phyloP scores from a whole-genome alignment of 2,113 vertebrate genomes.

The Neotoma lepida region DNA sequence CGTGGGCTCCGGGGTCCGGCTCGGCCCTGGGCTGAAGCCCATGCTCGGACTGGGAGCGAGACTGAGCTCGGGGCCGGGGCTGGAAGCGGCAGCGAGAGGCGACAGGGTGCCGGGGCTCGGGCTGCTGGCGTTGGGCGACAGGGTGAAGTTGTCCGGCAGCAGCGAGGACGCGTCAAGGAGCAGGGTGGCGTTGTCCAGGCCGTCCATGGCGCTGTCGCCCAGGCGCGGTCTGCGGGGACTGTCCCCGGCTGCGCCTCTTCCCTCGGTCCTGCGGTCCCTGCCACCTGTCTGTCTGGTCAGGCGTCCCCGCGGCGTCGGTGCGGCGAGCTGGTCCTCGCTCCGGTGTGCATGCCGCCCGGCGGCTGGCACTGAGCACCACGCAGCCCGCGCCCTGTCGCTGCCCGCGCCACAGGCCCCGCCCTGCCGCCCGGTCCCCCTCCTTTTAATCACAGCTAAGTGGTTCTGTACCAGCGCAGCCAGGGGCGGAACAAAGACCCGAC shows the following conservation, averaged over 20 bases:
- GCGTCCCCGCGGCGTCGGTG: background rate
- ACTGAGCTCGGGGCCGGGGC: background rate
- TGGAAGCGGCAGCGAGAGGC: background rate
- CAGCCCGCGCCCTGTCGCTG: background rate
- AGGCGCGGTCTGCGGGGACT: background rate
- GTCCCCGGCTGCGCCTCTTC: background rate
- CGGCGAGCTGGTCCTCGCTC: background rate
- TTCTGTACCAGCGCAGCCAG: constrained; percentile 59
- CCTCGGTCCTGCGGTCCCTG: background rate
- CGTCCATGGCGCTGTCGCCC: constrained; percentile 63
- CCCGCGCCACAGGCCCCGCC: constrained; percentile 51
- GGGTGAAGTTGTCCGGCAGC: constrained; percentile 53
- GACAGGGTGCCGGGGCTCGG: background rate
- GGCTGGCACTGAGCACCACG: background rate
- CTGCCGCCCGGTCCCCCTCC: constrained; percentile 58
- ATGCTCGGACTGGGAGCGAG: background rate
- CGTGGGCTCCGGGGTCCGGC: background rate
- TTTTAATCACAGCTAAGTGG: constrained; percentile 73
- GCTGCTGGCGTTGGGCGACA: constrained; percentile 26
- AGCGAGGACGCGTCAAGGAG: background rate
- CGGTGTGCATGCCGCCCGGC: background rate
- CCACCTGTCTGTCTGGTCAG: background rate
- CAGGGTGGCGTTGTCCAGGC: constrained; percentile 47
- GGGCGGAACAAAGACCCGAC: constrained; percentile 75
- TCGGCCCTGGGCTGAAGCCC: background rate